These are phyloP conservation scores for Sycophila texana DNA, from an alignment of 2,888 invertebrate genomes.

Conservation along the genomic window DNA sequence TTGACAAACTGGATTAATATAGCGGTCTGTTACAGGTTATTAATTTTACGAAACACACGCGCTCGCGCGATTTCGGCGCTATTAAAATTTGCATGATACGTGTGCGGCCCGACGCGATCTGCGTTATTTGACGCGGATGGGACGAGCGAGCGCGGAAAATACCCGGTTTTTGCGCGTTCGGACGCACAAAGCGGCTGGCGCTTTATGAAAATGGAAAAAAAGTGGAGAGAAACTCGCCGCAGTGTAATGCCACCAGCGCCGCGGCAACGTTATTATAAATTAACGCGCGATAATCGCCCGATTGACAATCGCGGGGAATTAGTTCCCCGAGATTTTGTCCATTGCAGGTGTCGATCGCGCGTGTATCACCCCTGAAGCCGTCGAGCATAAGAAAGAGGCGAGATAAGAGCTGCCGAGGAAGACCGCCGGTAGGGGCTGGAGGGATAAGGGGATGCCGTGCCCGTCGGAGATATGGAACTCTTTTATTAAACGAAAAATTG, in stretches of 20 bases:
- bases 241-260: too few relatives aligned
- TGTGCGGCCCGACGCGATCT: constrained; percentile 26
- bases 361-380: background rate
- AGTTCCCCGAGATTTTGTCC: background rate
- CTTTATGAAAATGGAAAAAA: constrained; percentile 48
- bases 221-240: background rate
- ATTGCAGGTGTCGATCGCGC: background rate
- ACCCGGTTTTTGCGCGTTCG: constrained; percentile 8
- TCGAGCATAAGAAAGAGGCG: constrained; percentile 42
- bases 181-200: constrained; percentile 30
- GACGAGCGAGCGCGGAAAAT: constrained; percentile 19
- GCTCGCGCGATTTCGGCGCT: constrained; percentile 32
- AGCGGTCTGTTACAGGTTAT: constrained; percentile 46
- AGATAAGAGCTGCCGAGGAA: constrained; percentile 15
- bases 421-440: background rate
- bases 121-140: constrained; percentile 47
- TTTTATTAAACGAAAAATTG: constrained; percentile 75
- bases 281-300: background rate
- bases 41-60: constrained; percentile 46
- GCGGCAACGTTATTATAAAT: background rate
- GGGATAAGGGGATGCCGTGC: constrained; percentile 13
- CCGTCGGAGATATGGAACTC: constrained; percentile 59
- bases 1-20: constrained; percentile 47
- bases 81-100: constrained; percentile 52
- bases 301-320: background rate